These are phyloP conservation scores for Halocynthia roretzi DNA, from an alignment of 23 tunicate species.

Conservation along the genomic window DNA sequence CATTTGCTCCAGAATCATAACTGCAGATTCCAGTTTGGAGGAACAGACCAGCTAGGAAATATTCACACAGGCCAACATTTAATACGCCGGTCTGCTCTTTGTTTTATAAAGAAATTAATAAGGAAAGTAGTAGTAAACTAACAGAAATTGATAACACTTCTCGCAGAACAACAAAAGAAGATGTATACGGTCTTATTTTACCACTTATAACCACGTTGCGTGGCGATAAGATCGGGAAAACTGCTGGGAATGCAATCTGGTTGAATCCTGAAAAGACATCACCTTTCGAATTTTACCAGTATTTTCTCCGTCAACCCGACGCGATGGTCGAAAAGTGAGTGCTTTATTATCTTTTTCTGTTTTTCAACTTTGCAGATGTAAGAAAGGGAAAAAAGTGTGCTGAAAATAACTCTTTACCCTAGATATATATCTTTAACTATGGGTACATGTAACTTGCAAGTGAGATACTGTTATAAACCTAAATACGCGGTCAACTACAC, in stretches of 20 bases:
- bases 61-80: constrained; percentile 65
- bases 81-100: constrained; percentile 35
- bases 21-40: constrained; percentile 84
- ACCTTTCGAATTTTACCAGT: constrained; percentile 91
- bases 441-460: too few species aligned
- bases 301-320: constrained; percentile 78
- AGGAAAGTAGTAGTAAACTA: background rate
- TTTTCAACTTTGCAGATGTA: too few species aligned
- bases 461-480: too few species aligned
- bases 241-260: constrained; percentile 85
- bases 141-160: background rate
- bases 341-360: background rate
- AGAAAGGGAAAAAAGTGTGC: too few species aligned
- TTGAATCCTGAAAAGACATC: constrained; percentile 74
- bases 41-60: constrained; percentile 82
- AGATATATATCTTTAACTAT: too few species aligned
- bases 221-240: constrained; percentile 78
- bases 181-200: constrained; percentile 65
- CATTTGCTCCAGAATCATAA: constrained; percentile 48
- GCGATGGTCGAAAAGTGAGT: constrained; percentile 67
- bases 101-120: background rate
- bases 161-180: constrained; percentile 21
- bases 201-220: constrained; percentile 62
- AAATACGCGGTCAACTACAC: too few species aligned
- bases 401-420: too few species aligned